Percentiles rank a stretch among this genome's conserved stretches.
phyloP scores from a whole-genome alignment of 1,140 invertebrate species.

The Drosophila parabipectinata region DNA sequence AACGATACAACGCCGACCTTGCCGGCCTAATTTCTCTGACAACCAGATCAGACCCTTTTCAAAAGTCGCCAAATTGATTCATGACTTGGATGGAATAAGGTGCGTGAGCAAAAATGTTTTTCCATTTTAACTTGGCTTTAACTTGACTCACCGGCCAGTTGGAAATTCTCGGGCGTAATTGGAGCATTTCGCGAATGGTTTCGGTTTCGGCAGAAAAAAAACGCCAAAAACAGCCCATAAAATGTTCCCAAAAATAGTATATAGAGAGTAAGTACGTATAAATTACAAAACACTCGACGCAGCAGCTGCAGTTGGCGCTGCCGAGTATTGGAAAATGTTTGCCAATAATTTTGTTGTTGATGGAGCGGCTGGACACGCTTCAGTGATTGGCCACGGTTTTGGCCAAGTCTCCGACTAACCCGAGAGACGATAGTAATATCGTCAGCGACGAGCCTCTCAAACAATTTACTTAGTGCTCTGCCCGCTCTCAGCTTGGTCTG shows the following conservation, averaged over 20 bases:
- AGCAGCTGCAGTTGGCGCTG: conserved; percentile 38
- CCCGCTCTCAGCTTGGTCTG: neutral
- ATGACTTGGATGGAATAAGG: conserved; percentile 16
- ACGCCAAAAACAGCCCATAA: conserved; percentile 43
- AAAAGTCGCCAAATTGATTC: conserved; percentile 34
- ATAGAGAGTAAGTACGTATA: conserved; percentile 43
- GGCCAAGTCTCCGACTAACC: conserved; percentile 32
- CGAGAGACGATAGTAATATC: neutral
- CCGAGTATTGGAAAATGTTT: conserved; percentile 64
- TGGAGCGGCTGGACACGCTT: conserved; percentile 69
- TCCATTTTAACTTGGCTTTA: conserved; percentile 16
- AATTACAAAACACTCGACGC: conserved; percentile 47
- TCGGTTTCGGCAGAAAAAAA: conserved; percentile 11
- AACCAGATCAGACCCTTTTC: conserved; percentile 47
- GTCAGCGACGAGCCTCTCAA: conserved; percentile 20
- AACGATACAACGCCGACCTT: conserved; percentile 48
- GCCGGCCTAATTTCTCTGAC: conserved; percentile 44
- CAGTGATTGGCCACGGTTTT: conserved; percentile 65
- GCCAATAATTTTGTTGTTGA: conserved; percentile 67
- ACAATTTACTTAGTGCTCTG: conserved; percentile 32
- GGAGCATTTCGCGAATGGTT: conserved; percentile 66
- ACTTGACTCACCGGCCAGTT: conserved; percentile 9
- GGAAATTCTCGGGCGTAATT: conserved; percentile 68
- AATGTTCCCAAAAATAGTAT: conserved; percentile 44
- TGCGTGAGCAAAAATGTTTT: conserved; percentile 23